phyloP scores from a whole-genome alignment of 2,888 invertebrate genomes.

The Latrodectus hesperus region DNA sequence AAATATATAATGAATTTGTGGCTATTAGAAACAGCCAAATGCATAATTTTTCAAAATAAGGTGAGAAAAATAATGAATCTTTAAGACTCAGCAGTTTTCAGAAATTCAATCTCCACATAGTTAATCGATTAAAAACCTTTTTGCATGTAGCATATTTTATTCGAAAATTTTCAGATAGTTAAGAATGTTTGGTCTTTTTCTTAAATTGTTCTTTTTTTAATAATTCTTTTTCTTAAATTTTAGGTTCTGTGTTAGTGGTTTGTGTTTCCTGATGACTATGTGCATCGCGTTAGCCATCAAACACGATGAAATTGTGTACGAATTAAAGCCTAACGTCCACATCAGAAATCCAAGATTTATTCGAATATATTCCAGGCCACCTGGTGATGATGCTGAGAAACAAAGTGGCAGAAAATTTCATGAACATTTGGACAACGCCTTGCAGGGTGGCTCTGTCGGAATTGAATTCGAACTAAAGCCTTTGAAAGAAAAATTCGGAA shows the following conservation, averaged over 20 bases:
- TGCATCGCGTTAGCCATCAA: not conserved
- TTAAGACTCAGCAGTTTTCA: no score
- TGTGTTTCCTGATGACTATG: not conserved
- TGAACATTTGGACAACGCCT: not conserved
- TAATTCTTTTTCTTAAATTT: not conserved
- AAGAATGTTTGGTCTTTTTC: not conserved
- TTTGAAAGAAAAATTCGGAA: not conserved
- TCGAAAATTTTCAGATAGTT: no score
- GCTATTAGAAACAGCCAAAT: no score
- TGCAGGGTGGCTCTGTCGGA: not conserved
- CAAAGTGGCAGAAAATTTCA: not conserved
- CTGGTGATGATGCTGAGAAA: not conserved
- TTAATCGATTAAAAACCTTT: no score
- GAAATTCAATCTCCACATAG: no score
- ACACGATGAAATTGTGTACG: not conserved
- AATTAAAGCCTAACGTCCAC: not conserved
- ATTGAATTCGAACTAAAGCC: not conserved
- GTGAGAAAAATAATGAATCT: no score
- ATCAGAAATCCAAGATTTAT: not conserved
- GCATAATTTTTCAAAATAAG: no score
- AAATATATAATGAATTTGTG: no score
- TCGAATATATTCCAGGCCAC: not conserved
- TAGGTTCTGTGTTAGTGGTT: not conserved
- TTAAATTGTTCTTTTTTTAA: not conserved
- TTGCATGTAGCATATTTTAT: no score